These are phyloP conservation scores for Cremastobaeus sp. DNA, from an alignment of 2,888 invertebrate species.

Conservation along the genomic window DNA sequence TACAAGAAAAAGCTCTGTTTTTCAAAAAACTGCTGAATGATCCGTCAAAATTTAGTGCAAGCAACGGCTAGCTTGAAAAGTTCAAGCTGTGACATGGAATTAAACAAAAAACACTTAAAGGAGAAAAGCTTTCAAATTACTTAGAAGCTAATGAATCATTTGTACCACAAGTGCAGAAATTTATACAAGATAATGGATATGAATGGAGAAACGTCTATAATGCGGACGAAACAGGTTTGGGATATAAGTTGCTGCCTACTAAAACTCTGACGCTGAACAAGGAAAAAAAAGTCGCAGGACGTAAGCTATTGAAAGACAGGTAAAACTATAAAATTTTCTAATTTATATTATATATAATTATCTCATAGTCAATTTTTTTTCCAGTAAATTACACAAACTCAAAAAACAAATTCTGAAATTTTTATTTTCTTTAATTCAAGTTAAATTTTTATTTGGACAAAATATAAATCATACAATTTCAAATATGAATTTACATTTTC, in stretches of 20 bases:
- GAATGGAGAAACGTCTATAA: constrained; percentile 9
- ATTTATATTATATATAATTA: background rate
- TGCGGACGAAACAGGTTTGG: background rate
- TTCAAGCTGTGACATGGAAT: constrained; percentile 26
- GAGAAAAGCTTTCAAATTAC: constrained; percentile 3
- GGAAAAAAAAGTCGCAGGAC: background rate
- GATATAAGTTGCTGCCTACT: background rate
- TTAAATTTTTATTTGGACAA: too few relatives aligned
- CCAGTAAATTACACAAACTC: background rate
- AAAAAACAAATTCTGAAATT: too few relatives aligned
- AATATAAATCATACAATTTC: too few relatives aligned
- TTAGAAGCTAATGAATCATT: background rate
- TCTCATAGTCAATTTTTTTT: background rate
- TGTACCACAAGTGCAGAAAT: background rate
- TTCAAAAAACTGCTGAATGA: constrained; percentile 17
- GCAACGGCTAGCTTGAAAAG: constrained; percentile 16
- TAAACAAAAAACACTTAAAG: background rate
- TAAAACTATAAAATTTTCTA: too few relatives aligned
- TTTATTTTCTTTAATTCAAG: too few relatives aligned
- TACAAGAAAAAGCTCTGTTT: constrained; percentile 31
- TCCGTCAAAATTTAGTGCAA: constrained; percentile 9
- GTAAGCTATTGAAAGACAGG: constrained; percentile 3
- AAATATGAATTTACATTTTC: too few relatives aligned
- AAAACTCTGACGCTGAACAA: background rate
- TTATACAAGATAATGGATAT: background rate